Evolutionary conservation across 2,113 vertebrate species (phyloP).

Genomic region (Callionymus lyra): DNA sequence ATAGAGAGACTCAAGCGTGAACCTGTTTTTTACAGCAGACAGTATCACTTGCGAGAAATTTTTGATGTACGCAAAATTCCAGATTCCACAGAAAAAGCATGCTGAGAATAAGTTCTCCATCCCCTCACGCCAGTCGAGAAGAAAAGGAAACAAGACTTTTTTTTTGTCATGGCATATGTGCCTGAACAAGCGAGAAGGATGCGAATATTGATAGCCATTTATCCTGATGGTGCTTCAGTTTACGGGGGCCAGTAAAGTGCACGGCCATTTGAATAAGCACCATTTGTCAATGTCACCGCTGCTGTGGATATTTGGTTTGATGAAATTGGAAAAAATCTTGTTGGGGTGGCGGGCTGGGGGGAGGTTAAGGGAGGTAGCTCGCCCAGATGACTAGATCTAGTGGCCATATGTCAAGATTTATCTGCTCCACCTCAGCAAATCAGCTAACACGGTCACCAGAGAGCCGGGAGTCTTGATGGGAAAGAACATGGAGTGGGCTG

Average conservation of each 20-base stretch:
- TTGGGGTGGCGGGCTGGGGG: conserved; percentile 14
- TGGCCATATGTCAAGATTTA: conserved; percentile 54
- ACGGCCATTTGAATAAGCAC: conserved; percentile 53
- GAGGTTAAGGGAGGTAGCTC: conserved; percentile 11
- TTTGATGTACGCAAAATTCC: too few relatives aligned
- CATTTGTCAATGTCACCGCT: conserved; percentile 49
- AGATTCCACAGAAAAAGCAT: too few relatives aligned
- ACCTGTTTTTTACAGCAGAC: too few relatives aligned
- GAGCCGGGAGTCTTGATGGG: conserved; percentile 36
- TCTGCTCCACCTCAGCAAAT: conserved; percentile 48
- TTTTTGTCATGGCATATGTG: conserved; percentile 43
- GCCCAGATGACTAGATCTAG: conserved; percentile 26
- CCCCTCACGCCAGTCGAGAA: too few relatives aligned
- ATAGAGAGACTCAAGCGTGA: too few relatives aligned
- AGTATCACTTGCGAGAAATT: too few relatives aligned
- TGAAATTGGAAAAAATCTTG: conserved; percentile 57
- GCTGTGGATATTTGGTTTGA: conserved; percentile 42
- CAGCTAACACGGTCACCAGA: conserved; percentile 34
- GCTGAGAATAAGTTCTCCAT: too few relatives aligned
- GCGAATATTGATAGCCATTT: conserved; percentile 54
- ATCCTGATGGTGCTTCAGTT: conserved; percentile 59
- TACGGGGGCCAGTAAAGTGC: conserved; percentile 45
- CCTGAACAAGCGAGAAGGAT: conserved; percentile 17
- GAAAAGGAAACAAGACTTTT: conserved; percentile 30
- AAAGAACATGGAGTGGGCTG: conserved; percentile 2